A percentile compares a stretch with the other conserved stretches of the same genome.
phyloP scores from a whole-genome alignment of 2,888 invertebrate genomes.

The Phyllotreta striolata region DNA sequence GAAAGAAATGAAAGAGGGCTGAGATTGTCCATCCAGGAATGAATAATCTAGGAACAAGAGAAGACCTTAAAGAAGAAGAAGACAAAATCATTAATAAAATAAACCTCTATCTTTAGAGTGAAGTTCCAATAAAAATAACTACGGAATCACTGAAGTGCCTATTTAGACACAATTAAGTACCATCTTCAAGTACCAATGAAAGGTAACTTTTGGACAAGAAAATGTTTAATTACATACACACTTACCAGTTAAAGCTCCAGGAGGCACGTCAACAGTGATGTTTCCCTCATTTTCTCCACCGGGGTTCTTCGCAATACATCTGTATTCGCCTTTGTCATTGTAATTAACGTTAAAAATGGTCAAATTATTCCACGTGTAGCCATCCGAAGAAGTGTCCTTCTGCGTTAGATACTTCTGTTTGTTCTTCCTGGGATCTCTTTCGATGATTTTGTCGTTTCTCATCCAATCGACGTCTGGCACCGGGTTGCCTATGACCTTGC shows the following conservation, averaged over 20 bases:
- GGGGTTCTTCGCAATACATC: constrained; percentile 81
- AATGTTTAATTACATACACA: too few relatives aligned
- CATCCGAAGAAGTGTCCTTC: constrained; percentile 46
- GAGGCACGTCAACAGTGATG: constrained; percentile 67
- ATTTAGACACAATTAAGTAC: too few relatives aligned
- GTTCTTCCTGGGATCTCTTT: constrained; percentile 62
- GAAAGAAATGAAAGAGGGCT: too few relatives aligned
- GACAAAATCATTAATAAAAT: too few relatives aligned
- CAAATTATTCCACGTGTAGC: constrained; percentile 67
- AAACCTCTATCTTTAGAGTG: too few relatives aligned
- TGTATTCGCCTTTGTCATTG: constrained; percentile 65
- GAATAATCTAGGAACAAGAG: too few relatives aligned
- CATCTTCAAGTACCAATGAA: too few relatives aligned
- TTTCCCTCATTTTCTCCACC: constrained; percentile 83
- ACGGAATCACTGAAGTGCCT: too few relatives aligned
- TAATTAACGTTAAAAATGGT: constrained; percentile 63
- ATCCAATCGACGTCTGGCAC: constrained; percentile 80
- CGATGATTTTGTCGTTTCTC: constrained; percentile 70
- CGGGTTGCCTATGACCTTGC: constrained; percentile 77
- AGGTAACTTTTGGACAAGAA: too few relatives aligned
- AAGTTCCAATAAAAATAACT: too few relatives aligned
- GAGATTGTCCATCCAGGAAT: too few relatives aligned
- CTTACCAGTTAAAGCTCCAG: constrained; percentile 34
- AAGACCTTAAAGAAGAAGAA: too few relatives aligned
- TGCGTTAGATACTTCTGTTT: constrained; percentile 61